Evolutionary conservation across 2,797 vertebrate species (phyloP).

Genomic region (Sphenodon punctatus): DNA sequence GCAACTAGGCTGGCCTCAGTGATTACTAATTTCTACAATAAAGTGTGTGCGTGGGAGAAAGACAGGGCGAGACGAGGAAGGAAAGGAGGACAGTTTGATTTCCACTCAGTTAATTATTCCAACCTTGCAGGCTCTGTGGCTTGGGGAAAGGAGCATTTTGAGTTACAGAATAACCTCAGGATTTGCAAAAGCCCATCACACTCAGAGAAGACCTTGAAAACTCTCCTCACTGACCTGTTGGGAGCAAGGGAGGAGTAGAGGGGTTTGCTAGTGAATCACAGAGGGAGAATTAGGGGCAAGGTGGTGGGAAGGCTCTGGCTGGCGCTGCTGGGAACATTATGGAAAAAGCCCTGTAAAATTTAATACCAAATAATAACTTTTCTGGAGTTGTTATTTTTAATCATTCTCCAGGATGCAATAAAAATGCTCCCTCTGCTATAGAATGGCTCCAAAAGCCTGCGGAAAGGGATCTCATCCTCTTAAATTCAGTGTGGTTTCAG

Average conservation of each 20-base stretch:
- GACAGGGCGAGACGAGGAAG: no score
- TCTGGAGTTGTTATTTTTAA: neutral
- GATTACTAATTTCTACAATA: no score
- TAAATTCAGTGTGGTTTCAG: neutral
- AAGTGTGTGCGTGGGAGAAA: no score
- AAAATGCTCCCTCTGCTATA: neutral
- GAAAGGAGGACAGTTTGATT: no score
- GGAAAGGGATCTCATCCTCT: neutral
- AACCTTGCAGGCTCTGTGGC: no score
- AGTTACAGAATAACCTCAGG: no score
- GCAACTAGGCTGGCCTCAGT: no score
- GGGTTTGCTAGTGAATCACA: neutral
- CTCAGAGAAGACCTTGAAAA: no score
- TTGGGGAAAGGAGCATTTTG: no score
- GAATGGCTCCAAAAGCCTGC: rapidly evolving
- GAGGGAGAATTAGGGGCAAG: neutral
- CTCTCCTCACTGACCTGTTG: neutral
- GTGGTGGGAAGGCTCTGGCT: neutral
- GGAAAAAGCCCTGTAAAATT: neutral
- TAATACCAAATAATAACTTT: rapidly evolving
- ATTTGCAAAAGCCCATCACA: neutral
- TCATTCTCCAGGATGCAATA: neutral
- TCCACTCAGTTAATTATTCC: no score
- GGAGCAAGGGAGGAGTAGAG: neutral
- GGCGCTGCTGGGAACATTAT: neutral